Conservation (phyloP, 1,140 invertebrate genomes). For the Littorina saxatilis region DNA sequence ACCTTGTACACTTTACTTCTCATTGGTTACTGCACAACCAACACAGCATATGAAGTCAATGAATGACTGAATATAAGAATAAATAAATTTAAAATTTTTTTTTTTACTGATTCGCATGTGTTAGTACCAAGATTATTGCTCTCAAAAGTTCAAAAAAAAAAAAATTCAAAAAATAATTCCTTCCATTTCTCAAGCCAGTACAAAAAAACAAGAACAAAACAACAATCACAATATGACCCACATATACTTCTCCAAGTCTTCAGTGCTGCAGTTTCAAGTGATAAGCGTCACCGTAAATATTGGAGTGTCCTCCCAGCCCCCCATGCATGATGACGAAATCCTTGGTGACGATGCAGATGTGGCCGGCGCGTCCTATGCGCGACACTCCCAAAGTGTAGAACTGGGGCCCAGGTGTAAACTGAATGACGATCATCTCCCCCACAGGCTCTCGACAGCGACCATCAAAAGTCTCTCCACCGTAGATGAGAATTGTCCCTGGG, state of each 20-base stretch:
- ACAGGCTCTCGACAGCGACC: slow-evolving; percentile 66
- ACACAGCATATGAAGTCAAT: too few species aligned
- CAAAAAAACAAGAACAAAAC: too few species aligned
- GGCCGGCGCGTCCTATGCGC: slow-evolving; percentile 62
- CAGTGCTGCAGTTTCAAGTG: slow-evolving; percentile 42
- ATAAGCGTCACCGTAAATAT: slow-evolving; percentile 57
- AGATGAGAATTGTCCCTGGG: slow-evolving; percentile 60
- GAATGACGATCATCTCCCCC: slow-evolving; percentile 68
- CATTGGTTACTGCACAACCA: too few species aligned
- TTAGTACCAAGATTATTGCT: too few species aligned
- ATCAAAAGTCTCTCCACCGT: slow-evolving; percentile 74
- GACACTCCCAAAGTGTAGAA: slow-evolving; percentile 64
- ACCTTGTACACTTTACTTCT: too few species aligned
- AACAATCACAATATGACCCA: too few species aligned
- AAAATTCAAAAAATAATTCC: too few species aligned
- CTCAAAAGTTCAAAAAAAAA: too few species aligned
- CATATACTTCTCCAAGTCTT: neutral
- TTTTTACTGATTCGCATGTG: too few species aligned
- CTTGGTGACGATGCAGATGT: slow-evolving; percentile 60
- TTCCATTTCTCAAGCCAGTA: too few species aligned
- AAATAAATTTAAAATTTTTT: too few species aligned
- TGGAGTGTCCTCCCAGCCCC: slow-evolving; percentile 59
- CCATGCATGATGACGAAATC: slow-evolving; percentile 70
- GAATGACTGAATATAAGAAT: too few species aligned
- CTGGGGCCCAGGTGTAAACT: slow-evolving; percentile 42